These are phyloP conservation scores for Gymnocheta viridis DNA, from an alignment of 2,888 invertebrate genomes.

Conservation along the genomic window DNA sequence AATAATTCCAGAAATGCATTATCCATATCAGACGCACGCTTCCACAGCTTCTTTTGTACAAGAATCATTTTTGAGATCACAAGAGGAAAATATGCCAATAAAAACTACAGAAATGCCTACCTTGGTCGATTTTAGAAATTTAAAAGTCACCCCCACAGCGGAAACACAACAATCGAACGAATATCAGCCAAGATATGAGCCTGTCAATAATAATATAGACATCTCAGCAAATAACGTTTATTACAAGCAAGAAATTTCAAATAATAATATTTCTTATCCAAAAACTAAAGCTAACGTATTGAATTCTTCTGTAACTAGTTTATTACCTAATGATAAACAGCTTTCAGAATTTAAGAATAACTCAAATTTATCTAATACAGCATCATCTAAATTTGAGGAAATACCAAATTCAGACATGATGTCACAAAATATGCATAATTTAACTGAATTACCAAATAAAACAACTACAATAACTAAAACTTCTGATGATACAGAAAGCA, in stretches of 20 bases:
- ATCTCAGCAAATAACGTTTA: background rate
- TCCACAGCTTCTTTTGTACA: background rate
- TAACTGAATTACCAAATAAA: constrained; percentile 7
- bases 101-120: constrained; percentile 61
- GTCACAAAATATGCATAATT: background rate
- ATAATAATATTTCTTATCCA: background rate
- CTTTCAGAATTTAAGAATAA: constrained; percentile 27
- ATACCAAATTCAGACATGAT: constrained; percentile 71
- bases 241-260: background rate
- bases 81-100: constrained; percentile 36
- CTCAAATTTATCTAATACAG: constrained; percentile 38
- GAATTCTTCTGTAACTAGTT: constrained; percentile 1
- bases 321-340: constrained; percentile 29
- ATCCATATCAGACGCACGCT: constrained; percentile 5
- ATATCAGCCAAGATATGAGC: background rate
- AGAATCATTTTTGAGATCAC: background rate
- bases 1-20: background rate
- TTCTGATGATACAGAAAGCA: background rate
- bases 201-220: background rate
- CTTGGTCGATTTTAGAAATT: constrained; percentile 33
- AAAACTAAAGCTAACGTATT: background rate
- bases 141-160: background rate
- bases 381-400: constrained; percentile 76
- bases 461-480: constrained; percentile 56
- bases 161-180: background rate